Evolutionary conservation across 1,140 invertebrate genomes (phyloP), one percentile per base, ranked within the genome.

Genomic region (Eciton burchellii): DNA sequence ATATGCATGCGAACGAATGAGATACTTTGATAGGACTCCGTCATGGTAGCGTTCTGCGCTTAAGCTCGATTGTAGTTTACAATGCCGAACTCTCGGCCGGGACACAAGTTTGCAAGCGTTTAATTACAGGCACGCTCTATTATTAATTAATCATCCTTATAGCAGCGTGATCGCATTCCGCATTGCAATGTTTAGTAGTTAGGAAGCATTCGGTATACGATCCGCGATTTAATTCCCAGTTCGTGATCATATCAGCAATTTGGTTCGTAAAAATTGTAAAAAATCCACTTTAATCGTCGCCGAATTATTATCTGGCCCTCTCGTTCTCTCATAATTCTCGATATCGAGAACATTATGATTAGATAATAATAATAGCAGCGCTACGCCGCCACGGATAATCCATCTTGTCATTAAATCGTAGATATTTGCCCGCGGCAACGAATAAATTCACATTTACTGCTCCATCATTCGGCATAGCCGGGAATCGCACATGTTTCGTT

Each of bases 61-160:
- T 70, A 79, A 79, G 43, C 63, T 47, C 68, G 68, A 79, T 77
- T 79, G 74, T 68, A 68, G 63, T 79, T 79, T 79, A 79, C 47
- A 56, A 60, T 29, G 63, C 56, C 41, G 49, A 47, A 24, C n/a
- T 70, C 68, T n/a, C 11, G 41, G 21, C 11, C 49, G 35, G 24
- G 21, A 79, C 63, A 68, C 21, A 35, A 79, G 49, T 70, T 57
- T 70, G 63, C 74, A 35, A 79, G 35, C 52, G 70, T 57, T 70
- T 79, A 79, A 79, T 79, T 79, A 79, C 24, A 57, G 24, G 16
- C 29, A 49, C 29, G 62, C 21, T 70, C 49, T 43, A 68, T 79
- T 70, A 54, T 35, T 79, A 79, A 79, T 79, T 68, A 79, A 79
- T 79, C 74, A 79, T 63, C 45, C 35, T 21, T 56, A n/a, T 68